Evolutionary conservation across 2,113 vertebrate genomes (phyloP).

Genomic region (Camelus dromedarius): DNA sequence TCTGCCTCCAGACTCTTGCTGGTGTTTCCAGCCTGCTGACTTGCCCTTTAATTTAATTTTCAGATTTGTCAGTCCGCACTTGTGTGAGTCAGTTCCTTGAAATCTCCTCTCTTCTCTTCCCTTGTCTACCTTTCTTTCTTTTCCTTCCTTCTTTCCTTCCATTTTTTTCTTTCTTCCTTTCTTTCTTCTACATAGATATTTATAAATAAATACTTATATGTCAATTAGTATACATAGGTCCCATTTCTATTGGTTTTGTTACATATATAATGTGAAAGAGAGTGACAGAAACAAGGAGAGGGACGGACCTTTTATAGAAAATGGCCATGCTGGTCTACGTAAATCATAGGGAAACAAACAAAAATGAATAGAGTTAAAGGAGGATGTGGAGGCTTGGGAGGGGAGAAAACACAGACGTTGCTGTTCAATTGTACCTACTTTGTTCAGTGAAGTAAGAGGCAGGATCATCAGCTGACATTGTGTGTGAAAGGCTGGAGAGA

Average conservation of each 20-base stretch:
- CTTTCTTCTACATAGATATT: too few relatives aligned
- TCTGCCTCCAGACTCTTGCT: not conserved
- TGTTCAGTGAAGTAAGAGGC: not conserved
- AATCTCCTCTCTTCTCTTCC: too few relatives aligned
- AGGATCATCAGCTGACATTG: not conserved
- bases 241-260: too few relatives aligned
- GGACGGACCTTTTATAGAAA: not conserved
- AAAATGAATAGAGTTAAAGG: not conserved
- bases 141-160: too few relatives aligned
- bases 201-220: too few relatives aligned
- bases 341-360: not conserved
- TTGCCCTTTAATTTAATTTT: not conserved
- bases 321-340: not conserved
- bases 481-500: not conserved
- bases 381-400: not conserved
- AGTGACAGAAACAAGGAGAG: too few relatives aligned
- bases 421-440: not conserved
- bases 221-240: too few relatives aligned
- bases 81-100: not conserved
- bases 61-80: not conserved
- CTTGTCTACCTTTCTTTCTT: too few relatives aligned
- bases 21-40: not conserved
- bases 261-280: not conserved
- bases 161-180: too few relatives aligned
- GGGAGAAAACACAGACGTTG: not conserved